These are phyloP conservation scores for Xanthia togata DNA, from an alignment of 2,888 invertebrate genomes.

Conservation along the genomic window DNA sequence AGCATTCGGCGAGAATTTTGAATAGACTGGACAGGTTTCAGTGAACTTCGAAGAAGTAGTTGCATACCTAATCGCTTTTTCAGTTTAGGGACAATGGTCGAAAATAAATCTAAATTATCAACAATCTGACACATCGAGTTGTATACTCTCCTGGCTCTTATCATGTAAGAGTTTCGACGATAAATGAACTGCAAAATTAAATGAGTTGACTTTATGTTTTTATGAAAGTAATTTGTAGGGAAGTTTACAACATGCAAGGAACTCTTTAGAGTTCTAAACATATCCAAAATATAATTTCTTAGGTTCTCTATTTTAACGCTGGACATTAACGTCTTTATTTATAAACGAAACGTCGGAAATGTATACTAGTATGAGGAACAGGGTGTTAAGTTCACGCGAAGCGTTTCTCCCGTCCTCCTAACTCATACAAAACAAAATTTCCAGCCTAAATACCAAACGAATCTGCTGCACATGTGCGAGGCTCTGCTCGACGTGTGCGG, in stretches of 20 bases:
- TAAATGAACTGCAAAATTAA: not conserved
- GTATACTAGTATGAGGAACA: too few relatives aligned
- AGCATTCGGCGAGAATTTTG: not conserved
- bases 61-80: not conserved
- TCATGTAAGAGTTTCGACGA: not conserved
- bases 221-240: not conserved
- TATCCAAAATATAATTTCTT: not conserved
- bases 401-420: not conserved
- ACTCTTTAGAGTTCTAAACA: not conserved
- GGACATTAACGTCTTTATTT: too few relatives aligned
- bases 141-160: not conserved
- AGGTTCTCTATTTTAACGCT: not conserved
- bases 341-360: too few relatives aligned
- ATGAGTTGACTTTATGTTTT: not conserved
- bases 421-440: slow-evolving; percentile 37
- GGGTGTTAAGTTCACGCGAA: too few relatives aligned
- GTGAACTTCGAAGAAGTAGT: not conserved
- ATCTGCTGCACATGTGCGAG: slow-evolving; percentile 90
- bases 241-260: not conserved
- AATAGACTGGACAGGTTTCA: not conserved
- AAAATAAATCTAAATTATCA: not conserved
- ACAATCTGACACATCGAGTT: not conserved
- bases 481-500: slow-evolving; percentile 88
- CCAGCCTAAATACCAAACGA: slow-evolving; percentile 90
- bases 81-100: not conserved